Evolutionary conservation across 1,140 invertebrate genomes (phyloP), one percentile per base, ranked within the genome.

Genomic region (Solenopsis invicta): DNA sequence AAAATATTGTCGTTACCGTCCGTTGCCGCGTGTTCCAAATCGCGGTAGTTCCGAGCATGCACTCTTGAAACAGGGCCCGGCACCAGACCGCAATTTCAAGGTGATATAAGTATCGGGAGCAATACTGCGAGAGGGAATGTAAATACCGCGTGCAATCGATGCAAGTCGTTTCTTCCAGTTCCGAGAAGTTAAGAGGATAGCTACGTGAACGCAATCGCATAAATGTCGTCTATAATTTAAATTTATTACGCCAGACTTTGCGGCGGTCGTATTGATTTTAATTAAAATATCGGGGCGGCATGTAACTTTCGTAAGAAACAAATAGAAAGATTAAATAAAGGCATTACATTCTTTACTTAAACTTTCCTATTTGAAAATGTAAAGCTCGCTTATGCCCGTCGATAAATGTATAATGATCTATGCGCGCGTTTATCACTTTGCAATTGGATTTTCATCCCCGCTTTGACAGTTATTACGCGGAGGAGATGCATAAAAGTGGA

Each of bases 1-100:
- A 76, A 90, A 90, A 90, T 90, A 90, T 90, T 88, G 86, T 90
- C 88, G 88, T 90, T 90, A 81, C 66, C 88, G 86, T 71, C 62
- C 62, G 88, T 85, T 85, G 80, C 56, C 86, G 89, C 80, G 80
- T 87, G 78, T 75, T 88, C 86, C 67, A 81, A 90, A 90, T 90
- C 89, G 81, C 86, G 41, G 69, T 18, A 80, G 67, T 90, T 90
- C 67, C 61, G 54, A 37, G 52, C 50, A 66, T 52, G 62, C 54
- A 54, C 48, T 75, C 52, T 64, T 24, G 67, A 67, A 85, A 80
- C 85, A 66, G 59, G 21, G 77, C 64, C 52, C 64, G 50, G 56
- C 21, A 56, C 29, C 64, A 74, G 67, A 52, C 67, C 64, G 89
- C 88, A 88, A 90, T 90, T 90, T 90, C 76, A 50, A 77, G 64